These are phyloP conservation scores for Arrhamphus sclerolepis DNA, from an alignment of 2,797 vertebrate genomes.

Conservation along the genomic window DNA sequence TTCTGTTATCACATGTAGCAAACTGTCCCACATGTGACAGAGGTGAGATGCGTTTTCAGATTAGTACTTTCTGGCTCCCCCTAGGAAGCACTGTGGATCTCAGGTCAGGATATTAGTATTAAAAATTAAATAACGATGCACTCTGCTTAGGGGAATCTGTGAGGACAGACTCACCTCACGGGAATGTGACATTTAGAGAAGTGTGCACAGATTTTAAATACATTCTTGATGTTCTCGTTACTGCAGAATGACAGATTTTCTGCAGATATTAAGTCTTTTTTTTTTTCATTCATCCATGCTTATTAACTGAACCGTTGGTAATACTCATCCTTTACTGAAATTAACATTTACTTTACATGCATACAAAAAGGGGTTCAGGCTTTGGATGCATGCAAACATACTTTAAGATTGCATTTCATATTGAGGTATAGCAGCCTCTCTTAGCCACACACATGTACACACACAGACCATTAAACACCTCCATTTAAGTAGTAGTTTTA, in stretches of 20 bases:
- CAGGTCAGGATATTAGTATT: conserved; percentile 56
- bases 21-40: conserved; percentile 9
- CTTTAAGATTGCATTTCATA: conserved; percentile 30
- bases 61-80: conserved; percentile 15
- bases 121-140: conserved; percentile 55
- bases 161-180: conserved; percentile 52
- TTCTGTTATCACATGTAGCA: conserved; percentile 16
- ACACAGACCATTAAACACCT: conserved; percentile 45
- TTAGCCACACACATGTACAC: conserved; percentile 8
- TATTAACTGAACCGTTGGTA: too few relatives aligned
- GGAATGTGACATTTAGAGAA: conserved; percentile 56
- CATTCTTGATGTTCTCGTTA: conserved; percentile 30
- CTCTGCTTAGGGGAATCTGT: conserved; percentile 48
- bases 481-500: conserved; percentile 69
- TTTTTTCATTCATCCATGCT: conserved; percentile 9
- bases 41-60: not conserved
- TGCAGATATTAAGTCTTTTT: conserved; percentile 15
- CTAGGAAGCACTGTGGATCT: conserved; percentile 23
- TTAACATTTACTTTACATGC: conserved; percentile 23
- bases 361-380: conserved; percentile 14
- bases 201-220: not conserved
- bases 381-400: conserved; percentile 23
- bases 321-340: conserved; percentile 22
- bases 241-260: conserved; percentile 13
- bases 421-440: conserved; percentile 26